Percentiles rank a stretch among this genome's conserved stretches.
Conservation (phyloP, 2,797 vertebrate species). For the Hippoglossus hippoglossus region DNA sequence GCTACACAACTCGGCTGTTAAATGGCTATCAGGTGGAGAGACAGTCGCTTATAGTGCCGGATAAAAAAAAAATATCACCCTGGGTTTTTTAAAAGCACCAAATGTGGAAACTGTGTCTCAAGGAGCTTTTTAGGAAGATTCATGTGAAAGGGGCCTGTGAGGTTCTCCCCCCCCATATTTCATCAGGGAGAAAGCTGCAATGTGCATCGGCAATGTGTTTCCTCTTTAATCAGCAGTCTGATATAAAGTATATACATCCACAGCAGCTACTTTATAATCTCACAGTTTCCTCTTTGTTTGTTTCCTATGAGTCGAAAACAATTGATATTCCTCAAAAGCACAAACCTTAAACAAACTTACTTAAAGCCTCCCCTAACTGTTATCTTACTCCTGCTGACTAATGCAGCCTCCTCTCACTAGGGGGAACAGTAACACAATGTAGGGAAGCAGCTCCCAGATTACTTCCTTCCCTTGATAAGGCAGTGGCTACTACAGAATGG, state of each 20-base stretch:
- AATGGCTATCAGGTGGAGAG: slow-evolving; percentile 56
- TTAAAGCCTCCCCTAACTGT: slow-evolving; percentile 25
- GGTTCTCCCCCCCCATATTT: background rate
- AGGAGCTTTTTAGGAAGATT: background rate
- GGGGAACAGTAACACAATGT: slow-evolving; percentile 81
- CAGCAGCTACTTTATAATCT: slow-evolving; percentile 8
- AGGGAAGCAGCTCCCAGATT: slow-evolving; percentile 84
- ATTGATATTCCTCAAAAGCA: slow-evolving; percentile 59
- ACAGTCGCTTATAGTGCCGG: slow-evolving; percentile 20
- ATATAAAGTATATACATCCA: background rate
- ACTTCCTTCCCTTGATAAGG: slow-evolving; percentile 84
- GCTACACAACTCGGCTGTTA: slow-evolving; percentile 53
- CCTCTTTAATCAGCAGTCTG: background rate
- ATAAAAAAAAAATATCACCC: slow-evolving; percentile 9
- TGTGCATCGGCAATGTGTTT: no score
- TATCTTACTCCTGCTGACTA: slow-evolving; percentile 62
- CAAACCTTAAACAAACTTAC: slow-evolving; percentile 37
- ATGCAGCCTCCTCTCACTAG: slow-evolving; percentile 61
- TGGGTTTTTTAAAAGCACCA: slow-evolving; percentile 10
- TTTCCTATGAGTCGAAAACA: slow-evolving; percentile 30
- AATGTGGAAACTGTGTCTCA: slow-evolving; percentile 29
- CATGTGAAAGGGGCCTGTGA: background rate
- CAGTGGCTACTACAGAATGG: slow-evolving; percentile 66
- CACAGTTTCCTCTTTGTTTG: slow-evolving; percentile 24
- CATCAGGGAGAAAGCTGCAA: background rate